phyloP scores from a whole-genome alignment of 2,888 invertebrate species.

The Pandemis cinnamomeana region DNA sequence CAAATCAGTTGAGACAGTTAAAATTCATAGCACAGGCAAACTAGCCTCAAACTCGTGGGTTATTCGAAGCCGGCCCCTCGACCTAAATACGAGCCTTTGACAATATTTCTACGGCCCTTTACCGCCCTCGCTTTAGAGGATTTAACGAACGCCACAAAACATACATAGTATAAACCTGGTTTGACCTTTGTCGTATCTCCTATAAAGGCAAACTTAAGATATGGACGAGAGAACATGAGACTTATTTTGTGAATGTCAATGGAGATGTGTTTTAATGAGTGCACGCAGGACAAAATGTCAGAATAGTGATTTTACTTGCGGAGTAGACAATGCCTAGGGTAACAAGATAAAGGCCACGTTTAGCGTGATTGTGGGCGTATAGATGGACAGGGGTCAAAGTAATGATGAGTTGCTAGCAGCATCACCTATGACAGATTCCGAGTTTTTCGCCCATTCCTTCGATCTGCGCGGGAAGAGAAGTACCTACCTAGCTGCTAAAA shows the following conservation, averaged over 20 bases:
- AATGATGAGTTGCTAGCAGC: no score
- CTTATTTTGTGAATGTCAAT: not conserved
- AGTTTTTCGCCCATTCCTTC: no score
- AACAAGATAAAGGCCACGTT: no score
- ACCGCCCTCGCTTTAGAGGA: conserved; percentile 38
- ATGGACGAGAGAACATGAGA: not conserved
- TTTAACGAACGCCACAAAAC: not conserved
- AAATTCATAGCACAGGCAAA: conserved; percentile 6
- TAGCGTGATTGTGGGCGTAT: no score
- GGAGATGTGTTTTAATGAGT: not conserved
- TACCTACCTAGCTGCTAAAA: no score
- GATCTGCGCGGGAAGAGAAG: no score
- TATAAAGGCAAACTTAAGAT: not conserved
- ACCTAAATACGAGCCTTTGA: conserved; percentile 60
- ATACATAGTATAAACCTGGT: not conserved
- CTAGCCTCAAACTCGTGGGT: not conserved
- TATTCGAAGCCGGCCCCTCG: conserved; percentile 52
- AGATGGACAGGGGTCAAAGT: no score
- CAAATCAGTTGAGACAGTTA: not conserved
- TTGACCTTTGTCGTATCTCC: conserved; percentile 14
- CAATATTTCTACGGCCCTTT: conserved; percentile 61
- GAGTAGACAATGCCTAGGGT: no score
- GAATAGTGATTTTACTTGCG: no score
- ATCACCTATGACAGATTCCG: no score
- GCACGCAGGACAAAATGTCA: not conserved